phyloP scores from a whole-genome alignment of 2,888 invertebrate species.

The Theristus sp. region DNA sequence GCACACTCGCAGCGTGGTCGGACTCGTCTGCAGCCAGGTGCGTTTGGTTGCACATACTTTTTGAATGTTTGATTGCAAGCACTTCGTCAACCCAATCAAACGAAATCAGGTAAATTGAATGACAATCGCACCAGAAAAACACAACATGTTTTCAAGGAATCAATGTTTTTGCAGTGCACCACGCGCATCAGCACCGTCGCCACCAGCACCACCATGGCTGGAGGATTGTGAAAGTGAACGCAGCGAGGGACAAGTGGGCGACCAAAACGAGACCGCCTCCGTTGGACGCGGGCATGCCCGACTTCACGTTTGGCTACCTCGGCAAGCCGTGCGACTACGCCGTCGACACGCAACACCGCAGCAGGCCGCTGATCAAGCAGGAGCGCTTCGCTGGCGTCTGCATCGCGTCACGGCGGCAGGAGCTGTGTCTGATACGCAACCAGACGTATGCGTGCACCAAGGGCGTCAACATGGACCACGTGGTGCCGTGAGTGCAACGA shows the following conservation, averaged over 20 bases:
- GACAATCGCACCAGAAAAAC: neutral
- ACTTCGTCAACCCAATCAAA: no score
- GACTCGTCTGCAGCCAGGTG: no score
- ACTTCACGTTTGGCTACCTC: neutral
- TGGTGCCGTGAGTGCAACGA: no score
- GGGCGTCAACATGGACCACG: neutral
- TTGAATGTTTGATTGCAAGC: no score
- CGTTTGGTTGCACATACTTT: no score
- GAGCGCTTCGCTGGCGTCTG: neutral
- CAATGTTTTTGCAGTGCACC: neutral
- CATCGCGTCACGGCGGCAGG: neutral
- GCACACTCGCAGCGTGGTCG: no score
- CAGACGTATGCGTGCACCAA: neutral
- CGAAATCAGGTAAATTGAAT: no score
- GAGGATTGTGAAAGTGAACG: neutral
- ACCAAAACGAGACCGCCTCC: neutral
- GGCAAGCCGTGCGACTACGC: neutral
- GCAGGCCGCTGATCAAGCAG: neutral
- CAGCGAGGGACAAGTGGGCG: neutral
- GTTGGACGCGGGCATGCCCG: neutral
- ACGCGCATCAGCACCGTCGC: no score
- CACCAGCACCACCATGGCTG: neutral
- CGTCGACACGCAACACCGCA: neutral
- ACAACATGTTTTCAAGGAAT: neutral
- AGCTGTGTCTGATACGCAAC: neutral